Evolutionary conservation across 2,888 invertebrate genomes (phyloP).

Genomic region (Exephanes ischioxanthus): DNA sequence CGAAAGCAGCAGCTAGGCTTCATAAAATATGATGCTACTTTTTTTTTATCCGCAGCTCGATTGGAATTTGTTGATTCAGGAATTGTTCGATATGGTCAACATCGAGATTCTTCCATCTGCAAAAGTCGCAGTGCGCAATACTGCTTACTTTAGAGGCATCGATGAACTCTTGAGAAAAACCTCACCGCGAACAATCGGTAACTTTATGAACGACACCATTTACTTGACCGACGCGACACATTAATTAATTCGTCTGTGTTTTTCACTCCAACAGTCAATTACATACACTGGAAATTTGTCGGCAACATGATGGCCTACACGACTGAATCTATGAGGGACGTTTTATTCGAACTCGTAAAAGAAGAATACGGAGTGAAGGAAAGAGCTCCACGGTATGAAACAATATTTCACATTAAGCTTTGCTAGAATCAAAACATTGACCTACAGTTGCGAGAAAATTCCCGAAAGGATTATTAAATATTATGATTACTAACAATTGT

Average conservation of each 20-base stretch:
- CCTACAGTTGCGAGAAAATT: slow-evolving; percentile 81
- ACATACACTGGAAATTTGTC: slow-evolving; percentile 71
- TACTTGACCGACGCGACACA: background rate
- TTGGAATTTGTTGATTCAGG: slow-evolving; percentile 41
- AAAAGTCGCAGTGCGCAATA: background rate
- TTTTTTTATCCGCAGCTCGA: slow-evolving; percentile 40
- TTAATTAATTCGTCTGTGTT: slow-evolving; percentile 73
- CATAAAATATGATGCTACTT: background rate
- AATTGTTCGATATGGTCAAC: slow-evolving; percentile 51
- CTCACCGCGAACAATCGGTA: slow-evolving; percentile 67
- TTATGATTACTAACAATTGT: background rate
- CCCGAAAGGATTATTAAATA: background rate
- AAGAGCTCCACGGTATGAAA: slow-evolving; percentile 29
- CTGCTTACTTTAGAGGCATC: slow-evolving; percentile 40
- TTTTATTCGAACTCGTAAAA: slow-evolving; percentile 4
- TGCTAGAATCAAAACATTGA: background rate
- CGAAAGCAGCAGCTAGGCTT: background rate
- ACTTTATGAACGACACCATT: background rate
- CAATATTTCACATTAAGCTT: background rate
- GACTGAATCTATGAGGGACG: slow-evolving; percentile 53
- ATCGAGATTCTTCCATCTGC: slow-evolving; percentile 40
- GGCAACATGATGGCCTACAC: slow-evolving; percentile 63
- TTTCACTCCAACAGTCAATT: slow-evolving; percentile 65
- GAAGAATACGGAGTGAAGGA: background rate
- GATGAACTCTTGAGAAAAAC: slow-evolving; percentile 58